phyloP scores from a whole-genome alignment of 2,888 invertebrate genomes.

The Mythimna loreyi region DNA sequence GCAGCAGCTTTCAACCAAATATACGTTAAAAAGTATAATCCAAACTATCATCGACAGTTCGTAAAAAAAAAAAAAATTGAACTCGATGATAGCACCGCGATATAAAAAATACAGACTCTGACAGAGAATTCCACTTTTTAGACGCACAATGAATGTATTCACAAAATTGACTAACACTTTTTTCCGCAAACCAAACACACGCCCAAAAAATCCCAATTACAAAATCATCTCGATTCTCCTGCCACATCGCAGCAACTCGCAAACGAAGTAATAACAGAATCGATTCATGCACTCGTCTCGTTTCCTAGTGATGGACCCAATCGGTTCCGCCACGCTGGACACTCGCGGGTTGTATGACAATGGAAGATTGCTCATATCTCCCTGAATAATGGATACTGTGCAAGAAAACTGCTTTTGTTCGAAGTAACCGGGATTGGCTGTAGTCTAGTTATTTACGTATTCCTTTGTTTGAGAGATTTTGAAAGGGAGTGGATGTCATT shows the following conservation, averaged over 20 bases:
- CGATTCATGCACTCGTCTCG: constrained; percentile 53
- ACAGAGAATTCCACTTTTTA: too few species aligned
- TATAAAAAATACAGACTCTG: too few species aligned
- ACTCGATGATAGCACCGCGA: too few species aligned
- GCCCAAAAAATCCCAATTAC: constrained; percentile 19
- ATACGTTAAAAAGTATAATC: too few species aligned
- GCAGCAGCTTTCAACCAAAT: too few species aligned
- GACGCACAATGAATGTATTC: too few species aligned
- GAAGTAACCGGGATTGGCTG: constrained; percentile 13
- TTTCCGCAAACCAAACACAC: neutral
- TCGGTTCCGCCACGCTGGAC: constrained; percentile 52
- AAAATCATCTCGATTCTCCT: constrained; percentile 8
- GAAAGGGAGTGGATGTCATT: constrained; percentile 2
- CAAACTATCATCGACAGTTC: too few species aligned
- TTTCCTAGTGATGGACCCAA: constrained; percentile 53
- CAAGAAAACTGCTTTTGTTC: constrained; percentile 56
- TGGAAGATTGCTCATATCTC: constrained; percentile 43
- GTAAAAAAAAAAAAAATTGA: too few species aligned
- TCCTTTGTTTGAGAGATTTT: constrained; percentile 30
- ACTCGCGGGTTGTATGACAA: constrained; percentile 41
- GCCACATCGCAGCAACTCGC: constrained; percentile 4
- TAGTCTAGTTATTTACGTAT: constrained; percentile 32
- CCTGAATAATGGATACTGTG: constrained; percentile 53
- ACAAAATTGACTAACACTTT: neutral
- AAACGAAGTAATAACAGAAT: constrained; percentile 44